These are phyloP conservation scores for Tragelaphus strepsiceros DNA, from an alignment of 2,113 vertebrate genomes.

Conservation along the genomic window DNA sequence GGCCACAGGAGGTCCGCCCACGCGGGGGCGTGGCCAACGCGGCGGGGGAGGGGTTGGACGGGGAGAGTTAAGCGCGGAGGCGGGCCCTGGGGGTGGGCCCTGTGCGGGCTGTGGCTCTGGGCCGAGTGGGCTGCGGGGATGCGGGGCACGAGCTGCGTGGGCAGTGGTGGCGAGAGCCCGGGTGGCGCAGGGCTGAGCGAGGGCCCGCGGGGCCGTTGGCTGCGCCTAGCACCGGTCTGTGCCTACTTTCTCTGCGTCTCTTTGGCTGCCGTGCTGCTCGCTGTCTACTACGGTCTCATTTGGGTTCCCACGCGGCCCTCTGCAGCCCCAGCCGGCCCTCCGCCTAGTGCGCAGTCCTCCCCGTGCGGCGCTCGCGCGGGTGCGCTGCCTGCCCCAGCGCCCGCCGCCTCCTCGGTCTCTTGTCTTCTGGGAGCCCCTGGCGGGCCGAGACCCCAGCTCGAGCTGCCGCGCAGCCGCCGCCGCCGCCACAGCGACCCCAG, in stretches of 20 bases:
- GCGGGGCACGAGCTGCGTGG: conserved; percentile 78
- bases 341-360: conserved; percentile 28
- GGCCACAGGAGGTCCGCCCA: fast-evolving
- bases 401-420: neutral
- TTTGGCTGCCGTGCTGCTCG: conserved; percentile 86
- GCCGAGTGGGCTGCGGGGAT: conserved; percentile 51
- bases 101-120: neutral
- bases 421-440: conserved; percentile 29
- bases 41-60: neutral
- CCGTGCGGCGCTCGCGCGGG: conserved; percentile 51
- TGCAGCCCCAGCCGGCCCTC: conserved; percentile 31
- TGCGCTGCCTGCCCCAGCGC: neutral
- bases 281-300: conserved; percentile 89
- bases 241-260: conserved; percentile 90
- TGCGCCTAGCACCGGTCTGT: conserved; percentile 88
- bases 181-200: conserved; percentile 79
- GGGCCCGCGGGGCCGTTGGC: conserved; percentile 84
- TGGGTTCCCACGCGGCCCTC: conserved; percentile 81
- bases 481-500: neutral
- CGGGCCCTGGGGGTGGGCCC: neutral
- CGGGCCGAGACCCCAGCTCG: conserved; percentile 24
- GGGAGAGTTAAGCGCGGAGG: fast-evolving
- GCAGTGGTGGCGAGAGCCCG: conserved; percentile 81
- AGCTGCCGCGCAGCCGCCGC: conserved; percentile 51
- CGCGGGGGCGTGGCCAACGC: fast-evolving